Evolutionary conservation across 2,113 vertebrate genomes (phyloP), one percentile per base, ranked within the genome.

Genomic region (Osmerus mordax): DNA sequence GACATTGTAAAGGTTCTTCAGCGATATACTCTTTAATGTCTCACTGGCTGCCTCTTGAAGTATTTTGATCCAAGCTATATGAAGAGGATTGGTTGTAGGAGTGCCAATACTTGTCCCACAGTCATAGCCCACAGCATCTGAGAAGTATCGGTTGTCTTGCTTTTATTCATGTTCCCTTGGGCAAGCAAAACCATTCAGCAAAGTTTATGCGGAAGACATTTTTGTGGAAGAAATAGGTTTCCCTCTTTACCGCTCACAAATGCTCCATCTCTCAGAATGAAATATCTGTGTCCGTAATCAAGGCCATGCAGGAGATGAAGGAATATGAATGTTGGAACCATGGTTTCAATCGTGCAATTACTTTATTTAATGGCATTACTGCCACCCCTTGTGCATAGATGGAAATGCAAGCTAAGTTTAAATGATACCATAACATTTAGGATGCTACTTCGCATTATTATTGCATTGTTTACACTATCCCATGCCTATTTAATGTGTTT

Each of bases 311-410:
- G 3, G 19, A 21, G 32, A 36, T 6, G 32, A 23, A 60, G 11
- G 19, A 11, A 25, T 14, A 23, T 62, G 60, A 28, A 28, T 11
- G 23, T 65, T 65, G 5, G 15, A 41, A 41, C 28, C 23, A 63
- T 8, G 61, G 23, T 28, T 28, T 14, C 36, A 36, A 9, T 65
- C 13, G 32, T 41, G 29, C 12, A 64, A 21, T 32, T 5, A 18
- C 13, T 15, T 16, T 18, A 64, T 8, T 5, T 8, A 55, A 36
- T 65, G 41, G 15, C 58, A 69, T 65, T 72, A 58, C 72, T 75
- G 72, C 74, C 76, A 73, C 77, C 72, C 70, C 29, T 72, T 81
- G 76, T 65, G 13, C 58, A 28, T 19, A 47, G 41, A 14, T 9
- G 55, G 71, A 70, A 78, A 61, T 61, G 67, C 76, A 66, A 52